Evolutionary conservation across 2,888 invertebrate genomes (phyloP), one percentile per base, ranked within the genome.

Genomic region (Sepioteuthis lessoniana): DNA sequence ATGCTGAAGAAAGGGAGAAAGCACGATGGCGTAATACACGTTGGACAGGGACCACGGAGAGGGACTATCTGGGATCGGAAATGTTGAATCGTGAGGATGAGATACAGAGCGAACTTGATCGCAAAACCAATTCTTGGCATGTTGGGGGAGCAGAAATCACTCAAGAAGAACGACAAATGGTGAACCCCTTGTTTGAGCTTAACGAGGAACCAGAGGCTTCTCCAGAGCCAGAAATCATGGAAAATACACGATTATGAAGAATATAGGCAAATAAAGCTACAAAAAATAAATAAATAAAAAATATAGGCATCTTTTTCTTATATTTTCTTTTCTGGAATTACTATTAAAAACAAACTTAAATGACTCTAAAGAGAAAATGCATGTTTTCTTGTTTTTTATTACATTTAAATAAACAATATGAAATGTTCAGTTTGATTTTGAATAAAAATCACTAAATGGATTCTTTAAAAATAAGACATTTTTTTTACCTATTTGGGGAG

Each of bases 31-130:
- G 38, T 35, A 96, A 96, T 94, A 95, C 94, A 42, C 95, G 96
- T 37, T 96, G 96, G 96, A 96, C 96, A 31, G 95, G 95, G 47
- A 95, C 95, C 19, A 94, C 95, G 0, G 94, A 95, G 93, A 95
- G 95, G 19, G 55, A 90, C n/a, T 28, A 93, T 3, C 46, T 94
- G 93, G 94, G 93, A 21, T n/a, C 94, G 7, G 90, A 47, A 10
- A 94, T 60, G 37, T 90, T 93, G 37, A 91, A 90, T 21, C 93
- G 55, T n/a, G 55, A 93, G 25, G 94, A 95, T 37, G 93, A 94
- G 10, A 47, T 76, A 2, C 50, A 90, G 38, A 90, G 46, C 37
- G 94, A 94, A 47, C n/a, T 90, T 28, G 47, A 94, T 21, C 90
- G 42, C 38, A 90, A 94, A 90, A 94, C 90, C 4, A 94, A 90